A percentile compares a stretch with the other conserved stretches of the same genome.
Conservation (phyloP, 2,797 vertebrate species). For the Crypturellus tataupa region DNA sequence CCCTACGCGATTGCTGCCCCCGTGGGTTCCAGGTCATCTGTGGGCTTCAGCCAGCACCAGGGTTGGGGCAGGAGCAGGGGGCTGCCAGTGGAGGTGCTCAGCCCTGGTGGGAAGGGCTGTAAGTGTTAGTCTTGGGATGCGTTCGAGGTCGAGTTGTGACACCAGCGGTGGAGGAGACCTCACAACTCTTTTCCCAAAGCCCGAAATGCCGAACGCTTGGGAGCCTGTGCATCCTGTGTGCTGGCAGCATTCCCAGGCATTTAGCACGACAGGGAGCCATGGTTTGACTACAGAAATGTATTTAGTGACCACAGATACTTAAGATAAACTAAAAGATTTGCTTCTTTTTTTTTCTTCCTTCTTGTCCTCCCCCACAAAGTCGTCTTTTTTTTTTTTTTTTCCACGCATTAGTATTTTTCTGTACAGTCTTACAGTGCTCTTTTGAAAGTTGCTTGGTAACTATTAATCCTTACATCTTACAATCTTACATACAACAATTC, state of each 20-base stretch:
- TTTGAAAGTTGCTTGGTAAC: slow-evolving; percentile 36
- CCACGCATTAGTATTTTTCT: background rate
- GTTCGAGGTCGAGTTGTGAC: background rate
- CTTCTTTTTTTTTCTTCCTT: background rate
- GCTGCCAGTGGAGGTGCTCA: background rate
- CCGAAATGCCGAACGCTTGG: background rate
- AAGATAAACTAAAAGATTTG: background rate
- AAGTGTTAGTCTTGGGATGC: background rate
- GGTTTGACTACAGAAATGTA: background rate
- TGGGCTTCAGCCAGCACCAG: background rate
- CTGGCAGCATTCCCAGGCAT: background rate
- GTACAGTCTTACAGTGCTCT: background rate
- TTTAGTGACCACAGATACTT: background rate
- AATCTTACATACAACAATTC: background rate
- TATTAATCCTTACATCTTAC: background rate
- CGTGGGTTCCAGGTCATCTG: background rate
- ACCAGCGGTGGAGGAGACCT: background rate
- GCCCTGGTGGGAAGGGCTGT: background rate
- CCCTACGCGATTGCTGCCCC: background rate
- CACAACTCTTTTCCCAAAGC: background rate
- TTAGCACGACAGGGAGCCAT: background rate
- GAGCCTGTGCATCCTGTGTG: background rate
- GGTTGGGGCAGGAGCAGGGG: background rate
- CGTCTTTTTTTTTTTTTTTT: background rate
- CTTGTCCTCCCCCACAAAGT: background rate